phyloP scores from a whole-genome alignment of 2,797 vertebrate genomes.

The Esox lucius region DNA sequence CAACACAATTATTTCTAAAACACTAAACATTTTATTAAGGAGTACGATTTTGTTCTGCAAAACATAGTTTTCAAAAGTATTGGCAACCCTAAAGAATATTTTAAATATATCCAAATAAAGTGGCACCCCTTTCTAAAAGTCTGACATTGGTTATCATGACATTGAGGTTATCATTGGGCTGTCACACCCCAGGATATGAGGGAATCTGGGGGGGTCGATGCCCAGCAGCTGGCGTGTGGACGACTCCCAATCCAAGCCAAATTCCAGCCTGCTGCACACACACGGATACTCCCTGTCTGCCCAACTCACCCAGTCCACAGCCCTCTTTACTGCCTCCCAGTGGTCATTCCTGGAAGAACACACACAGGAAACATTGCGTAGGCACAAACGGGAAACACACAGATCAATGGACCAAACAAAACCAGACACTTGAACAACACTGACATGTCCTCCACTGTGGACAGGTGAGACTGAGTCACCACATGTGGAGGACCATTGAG shows the following conservation, averaged over 20 bases:
- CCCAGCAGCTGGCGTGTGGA: slow-evolving; percentile 79
- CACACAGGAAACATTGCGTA: not conserved
- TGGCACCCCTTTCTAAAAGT: not conserved
- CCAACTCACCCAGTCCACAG: slow-evolving; percentile 75
- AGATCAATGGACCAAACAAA: not conserved
- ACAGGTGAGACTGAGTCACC: no score
- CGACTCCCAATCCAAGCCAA: slow-evolving; percentile 81
- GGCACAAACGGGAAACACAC: not conserved
- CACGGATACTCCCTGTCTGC: slow-evolving; percentile 78
- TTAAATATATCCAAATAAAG: no score
- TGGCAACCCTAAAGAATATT: no score
- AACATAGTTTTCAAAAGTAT: no score
- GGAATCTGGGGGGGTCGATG: slow-evolving; percentile 47
- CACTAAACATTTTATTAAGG: no score
- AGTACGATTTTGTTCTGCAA: no score
- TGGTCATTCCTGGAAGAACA: slow-evolving; percentile 43
- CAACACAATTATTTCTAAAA: no score
- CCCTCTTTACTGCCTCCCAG: slow-evolving; percentile 70
- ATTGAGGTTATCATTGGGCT: not conserved
- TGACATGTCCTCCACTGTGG: no score
- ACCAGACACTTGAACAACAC: not conserved
- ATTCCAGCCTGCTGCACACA: slow-evolving; percentile 79
- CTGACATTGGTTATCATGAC: no score
- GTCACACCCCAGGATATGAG: not conserved
- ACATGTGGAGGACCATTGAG: not conserved